A percentile compares a stretch with the other conserved stretches of the same genome.
These are phyloP conservation scores for Salvelinus namaycush DNA, from an alignment of 2,113 vertebrate species.

Conservation along the genomic window DNA sequence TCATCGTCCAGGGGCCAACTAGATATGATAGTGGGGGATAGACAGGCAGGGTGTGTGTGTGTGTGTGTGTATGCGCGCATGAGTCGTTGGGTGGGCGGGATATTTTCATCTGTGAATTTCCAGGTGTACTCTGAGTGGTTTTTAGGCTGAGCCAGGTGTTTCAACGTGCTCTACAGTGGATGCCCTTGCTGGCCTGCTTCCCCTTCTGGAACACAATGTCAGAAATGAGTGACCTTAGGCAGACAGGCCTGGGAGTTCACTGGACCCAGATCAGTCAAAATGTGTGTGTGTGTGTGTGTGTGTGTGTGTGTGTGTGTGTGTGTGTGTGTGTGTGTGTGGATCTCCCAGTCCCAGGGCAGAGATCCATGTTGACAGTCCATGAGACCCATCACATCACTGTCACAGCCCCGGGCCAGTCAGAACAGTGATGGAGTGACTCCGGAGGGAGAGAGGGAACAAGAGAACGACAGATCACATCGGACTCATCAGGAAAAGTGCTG, in stretches of 20 bases:
- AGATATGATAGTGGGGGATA: conserved; percentile 17
- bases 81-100: background rate
- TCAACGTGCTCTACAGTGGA: conserved; percentile 26
- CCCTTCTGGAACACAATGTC: conserved; percentile 65
- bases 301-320: conserved; percentile 47
- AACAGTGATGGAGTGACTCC: conserved; percentile 63
- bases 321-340: conserved; percentile 43
- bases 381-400: conserved; percentile 70
- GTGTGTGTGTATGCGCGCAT: background rate
- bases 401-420: conserved; percentile 52
- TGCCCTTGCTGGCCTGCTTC: conserved; percentile 49
- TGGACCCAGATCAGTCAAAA: conserved; percentile 51
- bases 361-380: conserved; percentile 68
- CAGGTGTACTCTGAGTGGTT: conserved; percentile 19
- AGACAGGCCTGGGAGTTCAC: conserved; percentile 67
- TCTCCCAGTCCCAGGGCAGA: conserved; percentile 54
- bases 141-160: conserved; percentile 27
- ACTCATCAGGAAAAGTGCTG: conserved; percentile 62
- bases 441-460: conserved; percentile 37
- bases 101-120: conserved; percentile 11
- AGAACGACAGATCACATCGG: conserved; percentile 54
- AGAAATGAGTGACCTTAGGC: conserved; percentile 65
- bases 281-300: conserved; percentile 39
- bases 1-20: conserved; percentile 49
- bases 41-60: conserved; percentile 19